Conservation (phyloP, 2,113 vertebrate species). For the Bufo bufo region DNA sequence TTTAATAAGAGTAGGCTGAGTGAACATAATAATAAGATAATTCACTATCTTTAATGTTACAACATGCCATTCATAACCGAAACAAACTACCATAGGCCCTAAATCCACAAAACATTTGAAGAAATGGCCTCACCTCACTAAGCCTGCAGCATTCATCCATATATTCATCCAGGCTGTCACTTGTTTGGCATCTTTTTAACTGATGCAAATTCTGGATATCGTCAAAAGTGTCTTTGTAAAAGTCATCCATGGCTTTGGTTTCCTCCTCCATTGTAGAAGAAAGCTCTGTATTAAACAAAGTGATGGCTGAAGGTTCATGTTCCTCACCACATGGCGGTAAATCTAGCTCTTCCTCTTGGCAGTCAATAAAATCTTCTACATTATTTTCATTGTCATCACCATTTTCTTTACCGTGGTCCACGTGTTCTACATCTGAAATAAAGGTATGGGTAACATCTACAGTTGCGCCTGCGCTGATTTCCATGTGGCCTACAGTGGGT, state of each 20-base stretch:
- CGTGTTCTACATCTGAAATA: slow-evolving; percentile 52
- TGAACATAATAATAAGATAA: too few species aligned
- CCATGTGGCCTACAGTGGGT: slow-evolving; percentile 65
- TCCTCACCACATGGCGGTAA: slow-evolving; percentile 54
- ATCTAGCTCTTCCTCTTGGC: slow-evolving; percentile 57
- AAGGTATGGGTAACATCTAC: slow-evolving; percentile 54
- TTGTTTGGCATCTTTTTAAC: slow-evolving; percentile 73
- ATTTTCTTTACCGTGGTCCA: slow-evolving; percentile 47
- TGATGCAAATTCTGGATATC: slow-evolving; percentile 63
- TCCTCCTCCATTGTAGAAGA: slow-evolving; percentile 55
- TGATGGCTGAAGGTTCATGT: slow-evolving; percentile 44
- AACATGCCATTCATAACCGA: not conserved
- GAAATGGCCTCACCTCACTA: slow-evolving; percentile 78
- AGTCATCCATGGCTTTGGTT: slow-evolving; percentile 52
- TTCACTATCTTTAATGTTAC: not conserved
- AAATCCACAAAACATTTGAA: not conserved
- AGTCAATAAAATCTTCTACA: slow-evolving; percentile 52
- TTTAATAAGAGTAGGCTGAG: too few species aligned
- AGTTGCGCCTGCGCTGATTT: slow-evolving; percentile 64
- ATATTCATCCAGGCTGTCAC: slow-evolving; percentile 82
- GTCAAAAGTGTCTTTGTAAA: slow-evolving; percentile 61
- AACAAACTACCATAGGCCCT: not conserved
- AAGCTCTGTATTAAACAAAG: slow-evolving; percentile 56
- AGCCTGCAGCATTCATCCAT: slow-evolving; percentile 87
- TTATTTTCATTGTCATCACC: slow-evolving; percentile 55